Percentiles rank a stretch among this genome's conserved stretches.
phyloP scores from a whole-genome alignment of 2,888 invertebrate species.

The Calliopum simillimum region DNA sequence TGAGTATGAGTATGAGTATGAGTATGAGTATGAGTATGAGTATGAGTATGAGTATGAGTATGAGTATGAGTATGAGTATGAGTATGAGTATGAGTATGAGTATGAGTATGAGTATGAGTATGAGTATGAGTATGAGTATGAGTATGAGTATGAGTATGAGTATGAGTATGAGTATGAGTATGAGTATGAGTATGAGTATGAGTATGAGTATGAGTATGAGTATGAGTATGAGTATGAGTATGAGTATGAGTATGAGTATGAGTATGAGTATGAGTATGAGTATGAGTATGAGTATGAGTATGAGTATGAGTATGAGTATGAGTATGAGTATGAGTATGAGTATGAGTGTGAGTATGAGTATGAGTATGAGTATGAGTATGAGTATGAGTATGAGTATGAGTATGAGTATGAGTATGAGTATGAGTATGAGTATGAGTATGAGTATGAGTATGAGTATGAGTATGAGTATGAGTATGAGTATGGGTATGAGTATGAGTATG shows the following conservation, averaged over 20 bases:
- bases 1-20: not conserved
- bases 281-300: too few relatives aligned
- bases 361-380: too few relatives aligned
- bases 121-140: not conserved
- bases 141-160: not conserved
- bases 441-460: too few relatives aligned
- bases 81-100: not conserved
- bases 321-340: too few relatives aligned
- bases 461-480: too few relatives aligned
- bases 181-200: not conserved
- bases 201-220: not conserved
- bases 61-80: not conserved
- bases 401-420: too few relatives aligned
- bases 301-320: too few relatives aligned
- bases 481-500: too few relatives aligned
- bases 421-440: too few relatives aligned
- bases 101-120: constrained; percentile 2
- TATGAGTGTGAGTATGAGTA: too few relatives aligned
- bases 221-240: not conserved
- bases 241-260: not conserved
- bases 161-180: not conserved
- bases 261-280: too few relatives aligned
- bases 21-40: not conserved
- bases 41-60: not conserved
- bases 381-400: too few relatives aligned